Base-by-base conservation (phyloP, 2,888 invertebrate species). In the Hedya salicella region DNA sequence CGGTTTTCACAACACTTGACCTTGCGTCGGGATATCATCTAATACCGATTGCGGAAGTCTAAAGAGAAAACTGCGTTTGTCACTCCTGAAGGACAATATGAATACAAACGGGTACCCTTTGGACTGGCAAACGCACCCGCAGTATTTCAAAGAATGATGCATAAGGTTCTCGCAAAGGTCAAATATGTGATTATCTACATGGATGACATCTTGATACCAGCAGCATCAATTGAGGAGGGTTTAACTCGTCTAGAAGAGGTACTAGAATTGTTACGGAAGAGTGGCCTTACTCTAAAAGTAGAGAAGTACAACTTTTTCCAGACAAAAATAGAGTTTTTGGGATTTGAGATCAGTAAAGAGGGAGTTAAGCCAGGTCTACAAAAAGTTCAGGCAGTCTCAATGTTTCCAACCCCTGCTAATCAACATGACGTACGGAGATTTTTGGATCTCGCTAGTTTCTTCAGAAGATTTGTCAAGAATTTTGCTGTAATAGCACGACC, bases 381-480 rank as follows among this genome's bases (percentile, higher is more conserved):
- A 21, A 78, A 78, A 52, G 70, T 68, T n/a, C 36, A 67, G 0
- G 71, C 75, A 5, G 69, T 78, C 0, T 14, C 61, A 0, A 49
- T 67, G 14, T 76, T 78, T 62, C 71, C 74, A 1, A 64, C 17
- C 3, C 78, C 73, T 0, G 44, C 6, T 39, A 71, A 75, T 48
- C 59, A 71, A 0, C 71, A 71, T 39, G 62, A 72, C n/a, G 63
- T 77, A 2, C 54, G 73, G n/a, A 74, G 71, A 42, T 77, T 77
- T 21, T 16, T 78, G 1, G 76, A 76, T 3, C 68, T 79, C 0
- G 67, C 75, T 0, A 70, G 73, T 17, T 78, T 70, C 48, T 78
- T 79, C 54, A 48, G 78, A 21, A 52, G 71, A 21, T 80, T 79
- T 62, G 61, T 79, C 0, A 67, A 68, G 30, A 56, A 68, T 13